Evolutionary conservation across 2,797 vertebrate genomes (phyloP), one percentile per base, ranked within the genome.

Genomic region (Emydoidea blandingii): DNA sequence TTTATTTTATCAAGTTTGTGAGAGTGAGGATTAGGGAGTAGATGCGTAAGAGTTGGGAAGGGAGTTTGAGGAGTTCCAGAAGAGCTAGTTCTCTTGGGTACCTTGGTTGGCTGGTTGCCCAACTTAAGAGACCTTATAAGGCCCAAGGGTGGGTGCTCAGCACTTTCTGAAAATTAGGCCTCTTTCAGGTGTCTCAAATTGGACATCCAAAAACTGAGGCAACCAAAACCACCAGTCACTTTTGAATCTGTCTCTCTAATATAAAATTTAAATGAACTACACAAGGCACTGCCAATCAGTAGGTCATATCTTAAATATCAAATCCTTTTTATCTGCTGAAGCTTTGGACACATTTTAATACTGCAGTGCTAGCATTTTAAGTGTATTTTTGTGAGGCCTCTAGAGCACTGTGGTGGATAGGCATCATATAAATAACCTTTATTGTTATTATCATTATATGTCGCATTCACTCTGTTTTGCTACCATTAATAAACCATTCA

Each of bases 401-500:
- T 97, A 94, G 97, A 97, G 97, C 41, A 29, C 96, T 96, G 95
- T 96, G 49, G 18, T 12, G 2, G 95, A 91, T 93, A 97, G 96
- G 90, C 96, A 97, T 96, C 93, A 0, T 96, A 98, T 98, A 98
- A 98, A 98, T 98, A 98, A 98, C 92, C 94, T 98, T 98, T 98
- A 98, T 96, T 98, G 96, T 98, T 98, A 98, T 98, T 98, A 98
- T 98, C 97, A 98, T 97, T 98, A 96, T 96, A 98, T 96, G 98
- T 98, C 92, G 90, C 96, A 96, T 98, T 98, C 97, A 98, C 97
- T 98, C 98, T 98, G 97, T 98, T 98, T 98, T 92, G 97, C 95
- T 97, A 92, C 93, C 97, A 98, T 98, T 98, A 98, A 98, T 98
- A 98, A 98, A 97, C 98, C 97, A 98, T 98, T 98, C 97, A 95